Base-by-base conservation (phyloP, 2,797 vertebrate genomes). In the Eleutherodactylus coqui region DNA sequence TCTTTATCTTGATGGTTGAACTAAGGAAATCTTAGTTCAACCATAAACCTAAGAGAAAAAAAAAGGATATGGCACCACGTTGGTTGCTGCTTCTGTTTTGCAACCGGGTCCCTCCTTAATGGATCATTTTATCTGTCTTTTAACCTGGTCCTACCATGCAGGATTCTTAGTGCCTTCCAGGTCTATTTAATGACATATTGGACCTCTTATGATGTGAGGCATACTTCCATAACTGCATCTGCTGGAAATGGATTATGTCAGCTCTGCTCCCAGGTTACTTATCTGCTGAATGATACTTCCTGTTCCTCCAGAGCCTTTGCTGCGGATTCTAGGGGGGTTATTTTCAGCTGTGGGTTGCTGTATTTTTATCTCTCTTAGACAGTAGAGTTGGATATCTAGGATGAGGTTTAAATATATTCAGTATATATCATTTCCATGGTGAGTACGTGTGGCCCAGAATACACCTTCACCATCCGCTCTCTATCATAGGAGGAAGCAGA, bases 381-480 rank as follows among this genome's bases (percentile, higher is more conserved):
- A 45, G 38, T 27, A 73, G 45, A 73, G 36, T 73, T 41, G 27
- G 41, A 45, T 45, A 27, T 73, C 41, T 43, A n/a, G 41, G 38
- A 5, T 73, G 70, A 43, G 70, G 70, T 45, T 45, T 73, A 27
- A 3, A 27, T 43, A 73, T 27, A 73, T 27, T 43, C 24, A 73
- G 38, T 73, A 45, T 45, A 36, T 73, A 43, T 73, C 14, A 73
- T 45, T 72, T 73, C 41, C 70, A 45, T 43, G 70, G 70, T 45
- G 17, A 73, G 70, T 27, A 5, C 45, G 41, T 73, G 38, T n/a
- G 70, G 70, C 47, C 75, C 75, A 76, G 45, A 76, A 36, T 49
- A 76, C 75, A 73, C 75, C 75, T 76, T 51, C 17, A 32, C 27
- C 75, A 76, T 76, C 75, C 47, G 75, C 45, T 51, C 70, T 76